Percentiles rank a stretch among this genome's conserved stretches.
phyloP scores from a whole-genome alignment of 2,888 invertebrate species.

The Pachliopta kotzebuea region DNA sequence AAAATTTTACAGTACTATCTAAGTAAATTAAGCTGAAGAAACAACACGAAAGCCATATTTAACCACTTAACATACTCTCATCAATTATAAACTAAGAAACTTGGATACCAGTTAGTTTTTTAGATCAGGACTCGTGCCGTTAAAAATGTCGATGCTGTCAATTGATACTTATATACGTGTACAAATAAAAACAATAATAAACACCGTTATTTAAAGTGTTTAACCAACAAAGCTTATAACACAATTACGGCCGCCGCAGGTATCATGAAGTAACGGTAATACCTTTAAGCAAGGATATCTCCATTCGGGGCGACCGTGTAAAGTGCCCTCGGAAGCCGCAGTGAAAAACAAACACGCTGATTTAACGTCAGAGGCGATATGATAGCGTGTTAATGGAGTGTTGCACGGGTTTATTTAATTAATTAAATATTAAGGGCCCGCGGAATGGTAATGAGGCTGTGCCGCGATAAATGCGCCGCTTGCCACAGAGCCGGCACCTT shows the following conservation, averaged over 20 bases:
- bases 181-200: too few relatives aligned
- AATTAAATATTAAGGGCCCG: conserved; percentile 53
- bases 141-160: too few relatives aligned
- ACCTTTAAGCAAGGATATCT: conserved; percentile 19
- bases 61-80: too few relatives aligned
- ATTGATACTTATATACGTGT: too few relatives aligned
- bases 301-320: conserved; percentile 30
- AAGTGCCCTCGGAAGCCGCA: conserved; percentile 24
- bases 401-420: conserved; percentile 54
- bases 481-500: conserved; percentile 14
- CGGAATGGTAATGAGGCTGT: conserved; percentile 45
- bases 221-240: background rate
- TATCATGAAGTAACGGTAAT: conserved; percentile 20
- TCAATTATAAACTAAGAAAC: too few relatives aligned
- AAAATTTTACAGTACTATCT: too few relatives aligned
- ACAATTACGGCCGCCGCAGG: background rate
- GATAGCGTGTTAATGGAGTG: conserved; percentile 54
- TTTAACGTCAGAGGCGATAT: conserved; percentile 41
- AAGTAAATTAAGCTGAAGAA: too few relatives aligned
- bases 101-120: too few relatives aligned
- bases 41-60: too few relatives aligned
- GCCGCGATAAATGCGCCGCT: conserved; percentile 33
- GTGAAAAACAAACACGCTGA: conserved; percentile 40
- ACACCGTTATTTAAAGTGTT: background rate
- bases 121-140: too few relatives aligned